These are phyloP conservation scores for Ammodytes marinus DNA, from an alignment of 2,113 vertebrate species.

Conservation along the genomic window DNA sequence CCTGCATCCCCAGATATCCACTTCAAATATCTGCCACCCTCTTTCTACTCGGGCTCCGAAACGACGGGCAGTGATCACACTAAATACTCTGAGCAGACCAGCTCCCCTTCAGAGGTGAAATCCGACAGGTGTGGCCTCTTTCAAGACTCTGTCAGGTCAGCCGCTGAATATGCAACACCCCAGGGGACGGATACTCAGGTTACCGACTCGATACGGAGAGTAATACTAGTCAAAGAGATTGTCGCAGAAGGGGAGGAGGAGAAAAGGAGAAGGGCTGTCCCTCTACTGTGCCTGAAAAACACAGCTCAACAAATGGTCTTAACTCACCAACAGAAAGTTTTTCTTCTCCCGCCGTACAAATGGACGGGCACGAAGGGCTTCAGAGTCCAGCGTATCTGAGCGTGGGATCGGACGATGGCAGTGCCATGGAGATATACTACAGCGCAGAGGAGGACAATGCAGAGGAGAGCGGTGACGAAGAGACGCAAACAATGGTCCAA, in stretches of 20 bases:
- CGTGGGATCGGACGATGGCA: constrained; percentile 70
- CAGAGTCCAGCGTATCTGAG: constrained; percentile 63
- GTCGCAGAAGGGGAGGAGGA: constrained; percentile 6
- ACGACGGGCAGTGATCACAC: neutral
- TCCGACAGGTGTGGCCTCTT: constrained; percentile 4
- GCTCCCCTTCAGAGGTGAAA: neutral
- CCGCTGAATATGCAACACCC: constrained; percentile 26
- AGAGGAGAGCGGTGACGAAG: constrained; percentile 43
- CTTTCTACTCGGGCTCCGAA: neutral
- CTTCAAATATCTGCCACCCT: neutral
- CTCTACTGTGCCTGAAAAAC: neutral
- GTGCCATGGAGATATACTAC: constrained; percentile 67
- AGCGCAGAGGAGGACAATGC: constrained; percentile 73
- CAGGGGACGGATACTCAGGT: constrained; percentile 51
- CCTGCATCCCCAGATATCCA: neutral
- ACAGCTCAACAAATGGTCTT: neutral
- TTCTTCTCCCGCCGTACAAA: neutral
- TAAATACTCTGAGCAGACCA: constrained; percentile 13
- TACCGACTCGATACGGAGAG: constrained; percentile 43
- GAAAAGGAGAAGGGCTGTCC: neutral
- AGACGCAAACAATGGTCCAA: neutral
- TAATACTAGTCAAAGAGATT: constrained; percentile 58
- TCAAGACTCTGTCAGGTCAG: constrained; percentile 10
- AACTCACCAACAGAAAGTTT: neutral
- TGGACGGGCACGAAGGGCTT: neutral